These are phyloP conservation scores for Pemphigus obesinymphae DNA, from an alignment of 1,140 invertebrate species.

Conservation along the genomic window DNA sequence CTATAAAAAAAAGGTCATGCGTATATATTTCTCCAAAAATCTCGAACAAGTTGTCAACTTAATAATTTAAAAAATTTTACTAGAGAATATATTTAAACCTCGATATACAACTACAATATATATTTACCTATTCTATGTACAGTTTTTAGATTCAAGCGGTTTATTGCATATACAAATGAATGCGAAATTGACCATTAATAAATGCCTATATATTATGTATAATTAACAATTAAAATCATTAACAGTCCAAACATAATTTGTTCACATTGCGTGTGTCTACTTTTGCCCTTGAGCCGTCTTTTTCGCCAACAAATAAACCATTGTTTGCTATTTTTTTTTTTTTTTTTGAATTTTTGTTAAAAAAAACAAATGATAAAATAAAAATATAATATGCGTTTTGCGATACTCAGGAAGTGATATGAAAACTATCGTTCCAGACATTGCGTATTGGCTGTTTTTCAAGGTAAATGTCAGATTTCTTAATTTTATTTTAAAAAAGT, in stretches of 20 bases:
- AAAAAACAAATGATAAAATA: slow-evolving; percentile 23
- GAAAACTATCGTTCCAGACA: slow-evolving; percentile 39
- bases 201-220: background rate
- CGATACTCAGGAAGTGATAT: slow-evolving; percentile 22
- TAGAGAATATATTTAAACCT: background rate
- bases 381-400: slow-evolving; percentile 30
- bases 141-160: background rate
- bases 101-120: too few species aligned
- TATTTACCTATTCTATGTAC: too few species aligned
- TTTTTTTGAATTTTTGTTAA: slow-evolving; percentile 16
- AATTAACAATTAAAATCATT: slow-evolving; percentile 39
- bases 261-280: background rate
- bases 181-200: background rate
- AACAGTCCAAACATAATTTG: slow-evolving; percentile 26
- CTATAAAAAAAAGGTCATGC: too few species aligned
- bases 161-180: background rate
- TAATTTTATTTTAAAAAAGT: background rate
- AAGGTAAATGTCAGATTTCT: slow-evolving; percentile 35
- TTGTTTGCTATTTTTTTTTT: slow-evolving; percentile 32
- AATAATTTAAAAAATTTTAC: too few species aligned
- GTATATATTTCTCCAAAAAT: too few species aligned
- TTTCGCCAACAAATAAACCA: slow-evolving; percentile 25
- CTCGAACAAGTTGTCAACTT: too few species aligned
- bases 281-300: background rate
- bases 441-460: slow-evolving; percentile 6